Evolutionary conservation across 2,888 invertebrate species (phyloP).

Genomic region (Hemithea aestivaria): DNA sequence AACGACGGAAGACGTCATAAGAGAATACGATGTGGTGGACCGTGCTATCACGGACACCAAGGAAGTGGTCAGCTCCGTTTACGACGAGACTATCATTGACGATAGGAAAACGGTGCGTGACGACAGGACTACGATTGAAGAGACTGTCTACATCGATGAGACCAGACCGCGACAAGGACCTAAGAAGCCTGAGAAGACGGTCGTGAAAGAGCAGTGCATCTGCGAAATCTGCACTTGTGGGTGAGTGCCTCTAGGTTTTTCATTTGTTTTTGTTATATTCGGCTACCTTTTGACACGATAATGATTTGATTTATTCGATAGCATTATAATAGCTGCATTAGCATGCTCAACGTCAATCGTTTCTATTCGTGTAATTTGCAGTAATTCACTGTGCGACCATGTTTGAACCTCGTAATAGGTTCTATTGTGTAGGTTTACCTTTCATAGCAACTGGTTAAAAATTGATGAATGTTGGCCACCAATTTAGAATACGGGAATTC

Average conservation of each 20-base stretch:
- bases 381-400: constrained; percentile 21
- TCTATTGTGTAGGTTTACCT: constrained; percentile 33
- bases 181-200: constrained; percentile 61
- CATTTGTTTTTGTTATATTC: no score
- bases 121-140: constrained; percentile 59
- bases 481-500: constrained; percentile 10
- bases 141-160: constrained; percentile 62
- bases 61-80: constrained; percentile 68
- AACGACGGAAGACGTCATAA: constrained; percentile 68
- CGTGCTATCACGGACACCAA: constrained; percentile 71
- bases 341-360: constrained; percentile 11
- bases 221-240: constrained; percentile 95
- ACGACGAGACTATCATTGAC: constrained; percentile 67
- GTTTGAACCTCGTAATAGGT: constrained; percentile 28
- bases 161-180: constrained; percentile 62
- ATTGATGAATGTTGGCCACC: constrained; percentile 15
- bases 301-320: constrained; percentile 1
- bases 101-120: constrained; percentile 70
- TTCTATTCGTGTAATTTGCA: constrained; percentile 21
- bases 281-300: constrained; percentile 24
- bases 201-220: constrained; percentile 88
- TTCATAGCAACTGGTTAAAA: constrained; percentile 13
- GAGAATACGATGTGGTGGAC: constrained; percentile 73
- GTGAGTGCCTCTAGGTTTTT: no score
- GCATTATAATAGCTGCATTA: constrained; percentile 12